Base-by-base conservation (phyloP, 2,113 vertebrate species). In the Melanerpes formicivorus region DNA sequence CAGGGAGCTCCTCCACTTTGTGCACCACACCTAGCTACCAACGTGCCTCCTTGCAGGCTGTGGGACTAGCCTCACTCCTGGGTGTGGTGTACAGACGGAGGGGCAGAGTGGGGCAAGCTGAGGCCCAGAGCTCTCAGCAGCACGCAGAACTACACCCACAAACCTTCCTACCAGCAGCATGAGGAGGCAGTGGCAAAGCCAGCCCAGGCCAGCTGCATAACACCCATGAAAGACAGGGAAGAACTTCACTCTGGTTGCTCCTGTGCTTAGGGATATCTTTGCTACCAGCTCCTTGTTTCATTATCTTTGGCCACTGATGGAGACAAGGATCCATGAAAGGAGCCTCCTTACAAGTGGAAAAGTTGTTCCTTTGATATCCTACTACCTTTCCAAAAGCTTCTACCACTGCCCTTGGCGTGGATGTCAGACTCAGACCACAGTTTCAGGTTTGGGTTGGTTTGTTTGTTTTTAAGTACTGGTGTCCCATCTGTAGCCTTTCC, bases 51-150 rank as follows among this genome's bases (percentile, higher is more conserved):
- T 30, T 29, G 3, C 60, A 44, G 60, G 9, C 69, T 77, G 29
- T n/a, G 55, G 13, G 7, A 34, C 30, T 2, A 1, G 26, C 37
- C 50, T 59, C 17, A 56, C 23, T 69, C 34, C 63, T 54, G 54
- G 2, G 5, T 40, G n/a, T 14, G 11, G 10, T 29, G 69, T 64
- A 14, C n/a, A 25, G 62, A 42, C 1, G 1, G 4, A 12, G 30
- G 34, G 4, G 19, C 25, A 9, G 19, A 42, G 25, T 1, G 3
- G 14, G 7, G 4, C 0, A 10, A 76, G n/a, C 25, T 50, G 59
- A 30, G 42, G 48, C 29, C 9, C 73, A 55, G 73, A 77, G 60
- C 10, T 29, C 55, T 67, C 78, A 52, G 11, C 60, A 56, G 32
- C 16, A n/a, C 6, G 11, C 7, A 14, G 25, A 73, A 18, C 60